phyloP scores from a whole-genome alignment of 2,113 vertebrate species.

The Megaleporinus macrocephalus region DNA sequence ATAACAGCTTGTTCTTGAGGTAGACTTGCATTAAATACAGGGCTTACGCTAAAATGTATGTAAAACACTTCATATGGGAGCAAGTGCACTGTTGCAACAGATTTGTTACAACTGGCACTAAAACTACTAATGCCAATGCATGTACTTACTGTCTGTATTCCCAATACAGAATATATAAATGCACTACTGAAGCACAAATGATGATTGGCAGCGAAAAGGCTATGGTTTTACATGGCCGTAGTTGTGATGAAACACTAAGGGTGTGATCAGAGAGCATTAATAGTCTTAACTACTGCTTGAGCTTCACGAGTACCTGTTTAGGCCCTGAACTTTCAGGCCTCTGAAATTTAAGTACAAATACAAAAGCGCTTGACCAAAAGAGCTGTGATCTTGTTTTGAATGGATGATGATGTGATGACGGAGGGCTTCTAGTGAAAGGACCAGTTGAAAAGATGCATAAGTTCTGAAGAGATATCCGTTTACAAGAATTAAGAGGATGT shows the following conservation, averaged over 20 bases:
- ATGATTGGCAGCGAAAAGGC: neutral
- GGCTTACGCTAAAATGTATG: constrained; percentile 50
- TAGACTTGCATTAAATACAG: constrained; percentile 42
- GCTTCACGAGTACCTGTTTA: neutral
- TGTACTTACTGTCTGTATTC: constrained; percentile 17
- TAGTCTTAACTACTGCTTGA: neutral
- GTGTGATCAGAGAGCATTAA: constrained; percentile 7
- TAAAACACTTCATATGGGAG: constrained; percentile 4
- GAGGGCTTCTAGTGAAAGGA: constrained; percentile 38
- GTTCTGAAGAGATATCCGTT: neutral
- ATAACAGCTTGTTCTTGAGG: constrained; percentile 46
- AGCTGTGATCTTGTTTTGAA: constrained; percentile 56
- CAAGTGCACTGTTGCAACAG: neutral
- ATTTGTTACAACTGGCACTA: constrained; percentile 1
- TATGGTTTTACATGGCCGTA: constrained; percentile 64
- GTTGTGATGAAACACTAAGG: constrained; percentile 23
- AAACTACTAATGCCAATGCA: constrained; percentile 33
- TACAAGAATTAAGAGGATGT: neutral
- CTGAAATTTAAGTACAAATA: constrained; percentile 61
- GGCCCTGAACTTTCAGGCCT: constrained; percentile 10
- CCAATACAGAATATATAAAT: neutral
- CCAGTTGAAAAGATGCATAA: constrained; percentile 14
- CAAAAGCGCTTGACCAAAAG: constrained; percentile 69
- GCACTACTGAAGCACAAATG: neutral
- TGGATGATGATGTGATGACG: neutral